Evolutionary conservation across 2,113 vertebrate species (phyloP), one percentile per base, ranked within the genome.

Genomic region (Bostrychus sinensis): DNA sequence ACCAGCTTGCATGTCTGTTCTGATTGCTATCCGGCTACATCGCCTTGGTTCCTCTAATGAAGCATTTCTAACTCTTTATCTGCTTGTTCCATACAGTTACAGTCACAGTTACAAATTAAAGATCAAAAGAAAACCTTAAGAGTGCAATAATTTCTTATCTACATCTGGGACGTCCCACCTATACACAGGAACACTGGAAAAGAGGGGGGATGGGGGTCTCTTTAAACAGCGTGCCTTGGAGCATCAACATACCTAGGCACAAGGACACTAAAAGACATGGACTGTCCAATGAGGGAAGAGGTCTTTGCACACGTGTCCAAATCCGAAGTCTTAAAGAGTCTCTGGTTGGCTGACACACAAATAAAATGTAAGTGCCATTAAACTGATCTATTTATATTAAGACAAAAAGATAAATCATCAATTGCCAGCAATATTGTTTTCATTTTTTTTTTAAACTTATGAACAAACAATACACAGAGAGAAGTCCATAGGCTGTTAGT

Each of bases 401-500:
- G 48, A 84, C 70, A 66, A 67, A 63, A 82, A 73, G 56, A 84
- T 61, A 86, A 86, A 86, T 84, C 26, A 79, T 86, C 73, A 66
- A 71, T n/a, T 66, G 84, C 28, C 83, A n/a, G 61, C 75, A 79
- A 80, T 82, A 91, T 89, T 69, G 42, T 12, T 37, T 20, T 65
- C 37, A 59, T 63, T 56, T 62, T 66, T 61, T 60, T 66, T 75
- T 65, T 61, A 7, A 32, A 94, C 75, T 91, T 87, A 93, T 94
- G 73, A 84, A 95, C 91, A 96, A 95, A 96, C 93, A 93, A 93
- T 94, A 96, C 91, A 92, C 83, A 89, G 84, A 88, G 89, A 91
- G 89, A 89, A 92, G 93, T 92, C 87, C 89, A 82, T 93, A 91
- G 89, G 86, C 88, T 92, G 90, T 83, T 88, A 89, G 88, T 90